Conservation (phyloP, 2,888 invertebrate genomes). For the Xestia ashworthii region DNA sequence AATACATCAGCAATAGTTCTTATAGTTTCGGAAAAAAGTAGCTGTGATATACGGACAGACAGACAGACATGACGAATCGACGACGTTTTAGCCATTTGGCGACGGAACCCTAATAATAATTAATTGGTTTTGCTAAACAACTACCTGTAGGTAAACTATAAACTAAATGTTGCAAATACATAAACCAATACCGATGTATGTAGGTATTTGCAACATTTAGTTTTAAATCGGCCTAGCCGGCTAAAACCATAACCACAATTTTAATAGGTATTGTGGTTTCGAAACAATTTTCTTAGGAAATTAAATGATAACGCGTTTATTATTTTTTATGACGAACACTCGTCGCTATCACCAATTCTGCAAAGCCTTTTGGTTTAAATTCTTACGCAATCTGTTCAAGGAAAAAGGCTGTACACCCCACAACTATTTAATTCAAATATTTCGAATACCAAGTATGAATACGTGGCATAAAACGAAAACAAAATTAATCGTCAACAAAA, state of each 20-base stretch:
- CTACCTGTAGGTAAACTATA: too few species aligned
- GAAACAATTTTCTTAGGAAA: constrained; percentile 3
- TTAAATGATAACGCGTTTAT: background rate
- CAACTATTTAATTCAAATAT: constrained; percentile 50
- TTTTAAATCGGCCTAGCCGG: background rate
- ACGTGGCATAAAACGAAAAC: constrained; percentile 52
- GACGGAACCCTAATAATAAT: too few species aligned
- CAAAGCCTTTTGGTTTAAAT: constrained; percentile 10
- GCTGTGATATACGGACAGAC: too few species aligned
- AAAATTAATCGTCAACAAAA: constrained; percentile 66
- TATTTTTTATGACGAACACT: background rate
- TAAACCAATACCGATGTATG: too few species aligned
- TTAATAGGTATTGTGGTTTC: background rate
- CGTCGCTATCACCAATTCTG: background rate
- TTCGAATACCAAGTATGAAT: constrained; percentile 47
- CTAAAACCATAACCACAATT: background rate
- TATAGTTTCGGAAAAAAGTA: too few species aligned
- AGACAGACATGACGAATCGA: too few species aligned
- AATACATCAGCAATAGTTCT: too few species aligned
- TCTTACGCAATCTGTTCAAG: constrained; percentile 5
- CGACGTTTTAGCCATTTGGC: too few species aligned
- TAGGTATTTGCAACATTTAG: background rate
- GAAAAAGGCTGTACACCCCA: constrained; percentile 16
- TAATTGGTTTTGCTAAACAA: background rate
- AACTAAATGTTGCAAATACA: too few species aligned